Base-by-base conservation (phyloP, 2,113 vertebrate genomes). In the Larimichthys polyactis region DNA sequence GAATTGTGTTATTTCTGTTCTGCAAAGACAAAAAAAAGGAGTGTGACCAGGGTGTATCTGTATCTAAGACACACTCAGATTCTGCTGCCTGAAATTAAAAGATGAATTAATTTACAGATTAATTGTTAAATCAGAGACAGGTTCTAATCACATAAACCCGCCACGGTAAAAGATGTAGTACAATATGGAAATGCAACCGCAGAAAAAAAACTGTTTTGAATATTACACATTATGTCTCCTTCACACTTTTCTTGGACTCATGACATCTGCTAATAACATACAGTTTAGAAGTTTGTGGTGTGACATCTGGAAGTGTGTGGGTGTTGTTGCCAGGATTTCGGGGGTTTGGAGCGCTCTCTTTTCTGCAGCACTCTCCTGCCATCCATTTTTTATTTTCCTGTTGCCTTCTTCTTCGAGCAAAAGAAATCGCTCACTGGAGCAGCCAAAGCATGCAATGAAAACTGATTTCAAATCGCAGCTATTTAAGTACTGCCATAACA, bases 271-370 rank as follows among this genome's bases (percentile, higher is more conserved):
- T 70, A 60, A 71, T 64, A 76, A 69, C 75, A 36, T 40, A 59
- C 70, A 71, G 60, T 86, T 83, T 65, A 73, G 58, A 82, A 71
- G 55, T 83, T 89, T 84, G 71, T 68, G 51, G 48, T 80, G 72
- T 87, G 84, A 85, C 84, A 85, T 85, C 77, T 87, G 85, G 81
- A 85, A 73, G 74, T 68, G 68, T 69, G 85, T 74, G 67, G 19
- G 75, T 81, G 81, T 86, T 77, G 44, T 59, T 83, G 85, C 72
- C 81, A 82, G 80, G 73, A 78, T 64, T 84, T 63, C 8, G 51
- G 27, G 44, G 49, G 11, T 51, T 78, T 79, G 75, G 79, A 72
- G 76, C 27, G 12, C 64, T 64, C 64, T 71, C 27, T 82, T 77
- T 70, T 73, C 48, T 66, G 73, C 60, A 67, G 65, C 49, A 24